Percentiles rank a stretch among this genome's conserved stretches.
These are phyloP conservation scores for Spinibarbus caldwelli DNA, from an alignment of 2,797 vertebrate genomes.

Conservation along the genomic window DNA sequence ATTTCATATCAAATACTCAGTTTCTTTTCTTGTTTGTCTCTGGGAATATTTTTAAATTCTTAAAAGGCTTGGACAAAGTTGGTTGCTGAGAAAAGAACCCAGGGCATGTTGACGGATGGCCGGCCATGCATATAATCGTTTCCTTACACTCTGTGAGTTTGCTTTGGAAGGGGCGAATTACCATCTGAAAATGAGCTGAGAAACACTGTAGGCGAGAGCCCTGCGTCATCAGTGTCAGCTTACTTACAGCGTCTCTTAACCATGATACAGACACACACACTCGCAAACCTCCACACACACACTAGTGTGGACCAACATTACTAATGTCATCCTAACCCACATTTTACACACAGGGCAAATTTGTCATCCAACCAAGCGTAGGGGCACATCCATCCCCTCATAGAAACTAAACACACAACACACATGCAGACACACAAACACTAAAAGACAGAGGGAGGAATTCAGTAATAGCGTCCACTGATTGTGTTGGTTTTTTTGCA, in stretches of 20 bases:
- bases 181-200: constrained; percentile 90
- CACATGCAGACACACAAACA: background rate
- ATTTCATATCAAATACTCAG: constrained; percentile 64
- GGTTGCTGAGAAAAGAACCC: constrained; percentile 79
- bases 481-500: background rate
- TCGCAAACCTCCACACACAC: no score
- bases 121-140: constrained; percentile 91
- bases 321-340: constrained; percentile 45
- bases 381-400: constrained; percentile 43
- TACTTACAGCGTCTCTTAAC: constrained; percentile 76
- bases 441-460: background rate
- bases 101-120: constrained; percentile 85
- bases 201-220: constrained; percentile 87
- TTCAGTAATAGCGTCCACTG: background rate
- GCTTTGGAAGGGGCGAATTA: constrained; percentile 89
- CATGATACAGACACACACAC: constrained; percentile 43
- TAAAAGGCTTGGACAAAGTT: constrained; percentile 82
- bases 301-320: constrained; percentile 33
- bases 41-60: constrained; percentile 70
- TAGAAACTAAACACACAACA: constrained; percentile 7
- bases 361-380: constrained; percentile 23
- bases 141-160: constrained; percentile 88
- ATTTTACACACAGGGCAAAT: constrained; percentile 52
- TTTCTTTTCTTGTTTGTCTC: constrained; percentile 76
- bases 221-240: constrained; percentile 82